Base-by-base conservation (phyloP, 2,888 invertebrate species). In the Lymantria monacha region DNA sequence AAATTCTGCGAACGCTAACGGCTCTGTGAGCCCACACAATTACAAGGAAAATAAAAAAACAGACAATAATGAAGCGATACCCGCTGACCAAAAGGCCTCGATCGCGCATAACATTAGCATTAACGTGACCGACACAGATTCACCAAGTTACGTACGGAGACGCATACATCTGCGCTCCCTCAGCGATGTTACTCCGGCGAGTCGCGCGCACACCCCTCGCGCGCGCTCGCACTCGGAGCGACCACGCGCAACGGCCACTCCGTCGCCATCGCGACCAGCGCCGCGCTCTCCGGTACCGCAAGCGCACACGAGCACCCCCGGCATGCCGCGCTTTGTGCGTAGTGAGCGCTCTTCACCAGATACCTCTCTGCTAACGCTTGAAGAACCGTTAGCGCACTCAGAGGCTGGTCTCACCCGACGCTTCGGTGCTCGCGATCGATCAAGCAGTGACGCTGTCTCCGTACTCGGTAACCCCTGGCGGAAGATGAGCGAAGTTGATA, bases 161-260 rank as follows among this genome's bases (percentile, higher is more conserved):
- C 87, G 89, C 48, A 69, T 81, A 43, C 91, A 91, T 76, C 72
- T 88, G 78, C 80, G 92, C 69, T 86, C 87, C 64, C 79, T 86
- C 51, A 87, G 91, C 69, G 87, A 91, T 74, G 87, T 92, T 59
- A 88, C 88, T 59, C 85, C 87, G 46, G 79, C 87, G 64, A 62
- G 87, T 70, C 75, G 90, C 77, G 73, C 82, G 42, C 72, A 66
- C 33, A 68, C 78, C 49, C 76, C 81, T 50, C 89, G 90, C 71
- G 80, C 88, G 65, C 79, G 87, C 75, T 82, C 84, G 59, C 82
- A 85, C 69, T 85, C 89, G 13, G 86, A 88, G 74, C 79, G 89
- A 45, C 84, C 88, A 66, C 81, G 82, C 64, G 70, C 72, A 51
- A 65, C 82, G 30, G 69, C 77, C 53, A 69, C 69, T 54, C 73